These are phyloP conservation scores for Heteractis magnifica DNA, from an alignment of 92 coral and sea anemone genomes.

Conservation along the genomic window DNA sequence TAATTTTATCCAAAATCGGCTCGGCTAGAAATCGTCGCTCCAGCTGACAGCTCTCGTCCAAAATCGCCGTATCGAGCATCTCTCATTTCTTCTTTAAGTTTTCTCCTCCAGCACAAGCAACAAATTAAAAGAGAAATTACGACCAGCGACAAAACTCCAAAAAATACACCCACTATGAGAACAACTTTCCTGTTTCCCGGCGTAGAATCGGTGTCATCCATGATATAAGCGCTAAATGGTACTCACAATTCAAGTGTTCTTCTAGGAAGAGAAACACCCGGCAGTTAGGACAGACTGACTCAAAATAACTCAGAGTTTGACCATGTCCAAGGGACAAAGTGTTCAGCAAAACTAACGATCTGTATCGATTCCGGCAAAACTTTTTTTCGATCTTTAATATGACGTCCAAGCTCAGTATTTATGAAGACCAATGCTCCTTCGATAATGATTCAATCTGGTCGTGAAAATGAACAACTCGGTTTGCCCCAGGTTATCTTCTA, in stretches of 20 bases:
- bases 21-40: constrained; percentile 44
- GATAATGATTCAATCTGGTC: not conserved
- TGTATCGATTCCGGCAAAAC: too few species aligned
- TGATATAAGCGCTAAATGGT: not conserved
- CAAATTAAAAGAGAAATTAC: constrained; percentile 56
- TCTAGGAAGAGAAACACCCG: not conserved
- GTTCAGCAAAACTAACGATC: too few species aligned
- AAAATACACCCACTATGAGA: constrained; percentile 79
- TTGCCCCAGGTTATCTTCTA: not conserved
- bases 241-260: not conserved
- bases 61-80: constrained; percentile 51
- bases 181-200: constrained; percentile 39
- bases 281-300: not conserved
- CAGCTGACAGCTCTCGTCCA: constrained; percentile 55
- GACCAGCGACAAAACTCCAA: constrained; percentile 65
- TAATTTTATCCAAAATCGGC: constrained; percentile 18
- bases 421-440: not conserved
- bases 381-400: not conserved
- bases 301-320: not conserved
- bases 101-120: constrained; percentile 76
- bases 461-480: not conserved
- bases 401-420: not conserved
- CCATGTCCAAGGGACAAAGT: not conserved
- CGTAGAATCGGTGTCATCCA: constrained; percentile 14
- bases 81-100: constrained; percentile 57